Evolutionary conservation across 2,797 vertebrate genomes (phyloP).

Genomic region (Chaunax sp.): DNA sequence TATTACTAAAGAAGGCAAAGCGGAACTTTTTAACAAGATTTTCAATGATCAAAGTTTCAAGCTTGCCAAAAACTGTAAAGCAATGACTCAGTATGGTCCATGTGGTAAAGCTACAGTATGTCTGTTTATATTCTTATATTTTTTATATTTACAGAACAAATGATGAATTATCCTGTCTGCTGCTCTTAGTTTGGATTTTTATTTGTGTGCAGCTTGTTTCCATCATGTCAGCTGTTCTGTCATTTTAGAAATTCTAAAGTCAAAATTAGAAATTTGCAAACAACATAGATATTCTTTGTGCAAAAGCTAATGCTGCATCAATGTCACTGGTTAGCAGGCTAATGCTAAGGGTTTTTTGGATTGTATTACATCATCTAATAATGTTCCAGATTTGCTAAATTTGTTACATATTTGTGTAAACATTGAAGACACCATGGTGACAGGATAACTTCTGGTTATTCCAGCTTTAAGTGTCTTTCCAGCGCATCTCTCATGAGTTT

Average conservation of each 20-base stretch:
- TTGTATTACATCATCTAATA: neutral
- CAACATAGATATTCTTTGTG: neutral
- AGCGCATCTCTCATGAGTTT: too few relatives aligned
- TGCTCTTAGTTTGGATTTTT: conserved; percentile 1
- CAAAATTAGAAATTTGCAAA: neutral
- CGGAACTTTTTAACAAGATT: neutral
- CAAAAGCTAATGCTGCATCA: neutral
- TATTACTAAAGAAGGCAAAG: neutral
- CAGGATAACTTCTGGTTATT: too few relatives aligned
- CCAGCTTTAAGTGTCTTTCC: too few relatives aligned
- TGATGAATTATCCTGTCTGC: neutral
- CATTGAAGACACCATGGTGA: too few relatives aligned
- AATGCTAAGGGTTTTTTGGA: neutral
- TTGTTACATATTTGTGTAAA: too few relatives aligned
- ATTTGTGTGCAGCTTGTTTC: neutral
- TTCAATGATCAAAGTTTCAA: conserved; percentile 5
- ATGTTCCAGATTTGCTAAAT: neutral
- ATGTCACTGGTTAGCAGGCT: neutral
- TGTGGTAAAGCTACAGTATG: conserved; percentile 1
- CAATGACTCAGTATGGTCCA: conserved; percentile 11
- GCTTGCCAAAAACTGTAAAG: conserved; percentile 41
- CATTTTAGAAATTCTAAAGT: neutral
- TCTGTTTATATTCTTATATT: conserved; percentile 26
- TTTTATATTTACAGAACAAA: conserved; percentile 23
- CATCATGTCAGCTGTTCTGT: neutral